A percentile compares a stretch with the other conserved stretches of the same genome.
Evolutionary conservation across 2,888 invertebrate genomes (phyloP).

Genomic region (Hydropsyche betteni): DNA sequence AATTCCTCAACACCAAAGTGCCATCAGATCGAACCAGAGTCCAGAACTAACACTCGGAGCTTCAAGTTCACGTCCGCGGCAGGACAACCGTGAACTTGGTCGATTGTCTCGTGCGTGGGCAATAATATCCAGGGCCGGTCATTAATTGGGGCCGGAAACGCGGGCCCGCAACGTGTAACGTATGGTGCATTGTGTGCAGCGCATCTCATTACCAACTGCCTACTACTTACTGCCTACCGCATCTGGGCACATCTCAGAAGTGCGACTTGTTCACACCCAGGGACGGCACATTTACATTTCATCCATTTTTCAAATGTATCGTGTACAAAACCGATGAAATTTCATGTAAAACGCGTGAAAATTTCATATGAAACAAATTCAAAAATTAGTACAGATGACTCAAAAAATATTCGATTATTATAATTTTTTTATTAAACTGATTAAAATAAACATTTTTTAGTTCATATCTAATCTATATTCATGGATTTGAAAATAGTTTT

Average conservation of each 20-base stretch:
- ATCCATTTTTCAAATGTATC: no score
- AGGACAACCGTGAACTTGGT: slow-evolving; percentile 24
- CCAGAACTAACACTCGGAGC: not conserved
- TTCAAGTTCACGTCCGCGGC: not conserved
- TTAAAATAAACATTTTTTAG: not conserved
- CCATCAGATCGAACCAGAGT: no score
- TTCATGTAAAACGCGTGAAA: not conserved
- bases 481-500: not conserved
- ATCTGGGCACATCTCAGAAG: slow-evolving; percentile 29
- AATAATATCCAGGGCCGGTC: slow-evolving; percentile 29
- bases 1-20: no score
- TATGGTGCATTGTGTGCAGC: slow-evolving; percentile 38
- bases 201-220: not conserved
- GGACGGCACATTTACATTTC: slow-evolving; percentile 11
- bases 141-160: slow-evolving; percentile 41
- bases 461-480: not conserved
- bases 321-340: not conserved
- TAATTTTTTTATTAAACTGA: not conserved
- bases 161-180: slow-evolving; percentile 26
- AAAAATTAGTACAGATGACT: not conserved
- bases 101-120: slow-evolving; percentile 38
- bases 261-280: slow-evolving; percentile 32
- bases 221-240: slow-evolving; percentile 34
- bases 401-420: no score
- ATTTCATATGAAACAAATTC: not conserved